Percentiles rank a stretch among this genome's conserved stretches.
Evolutionary conservation across 2,113 vertebrate species (phyloP).

Genomic region (Rhea americana): DNA sequence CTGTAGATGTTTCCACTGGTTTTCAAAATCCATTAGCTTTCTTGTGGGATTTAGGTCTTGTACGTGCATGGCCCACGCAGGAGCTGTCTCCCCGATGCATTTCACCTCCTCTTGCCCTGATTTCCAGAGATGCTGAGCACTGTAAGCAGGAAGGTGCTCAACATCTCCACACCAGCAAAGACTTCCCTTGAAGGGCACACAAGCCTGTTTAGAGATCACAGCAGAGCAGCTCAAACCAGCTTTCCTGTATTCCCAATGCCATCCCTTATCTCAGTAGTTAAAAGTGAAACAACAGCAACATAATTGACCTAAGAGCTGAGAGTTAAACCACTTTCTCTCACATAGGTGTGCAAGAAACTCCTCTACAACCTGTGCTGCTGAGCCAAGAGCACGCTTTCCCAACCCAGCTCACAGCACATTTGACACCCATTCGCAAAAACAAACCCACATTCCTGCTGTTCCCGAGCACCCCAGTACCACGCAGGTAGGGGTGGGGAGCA

Average conservation of each 20-base stretch:
- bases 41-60: background rate
- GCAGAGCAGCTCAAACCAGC: background rate
- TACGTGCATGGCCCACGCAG: background rate
- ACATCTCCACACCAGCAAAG: background rate
- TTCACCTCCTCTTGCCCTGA: background rate
- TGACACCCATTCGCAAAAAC: background rate
- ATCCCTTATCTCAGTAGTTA: background rate
- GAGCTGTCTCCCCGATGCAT: background rate
- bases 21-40: background rate
- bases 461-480: background rate
- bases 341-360: background rate
- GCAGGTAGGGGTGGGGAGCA: background rate
- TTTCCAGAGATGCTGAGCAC: background rate
- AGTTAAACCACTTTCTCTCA: background rate
- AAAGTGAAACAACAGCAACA: background rate
- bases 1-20: accelerated
- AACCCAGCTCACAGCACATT: background rate
- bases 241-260: background rate
- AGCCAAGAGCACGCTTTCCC: background rate
- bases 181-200: background rate
- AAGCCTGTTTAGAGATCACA: background rate
- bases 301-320: background rate
- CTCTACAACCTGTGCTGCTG: background rate
- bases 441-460: background rate
- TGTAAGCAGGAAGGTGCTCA: background rate